Base-by-base conservation (phyloP, 2,113 vertebrate genomes). In the Atractosteus spatula region DNA sequence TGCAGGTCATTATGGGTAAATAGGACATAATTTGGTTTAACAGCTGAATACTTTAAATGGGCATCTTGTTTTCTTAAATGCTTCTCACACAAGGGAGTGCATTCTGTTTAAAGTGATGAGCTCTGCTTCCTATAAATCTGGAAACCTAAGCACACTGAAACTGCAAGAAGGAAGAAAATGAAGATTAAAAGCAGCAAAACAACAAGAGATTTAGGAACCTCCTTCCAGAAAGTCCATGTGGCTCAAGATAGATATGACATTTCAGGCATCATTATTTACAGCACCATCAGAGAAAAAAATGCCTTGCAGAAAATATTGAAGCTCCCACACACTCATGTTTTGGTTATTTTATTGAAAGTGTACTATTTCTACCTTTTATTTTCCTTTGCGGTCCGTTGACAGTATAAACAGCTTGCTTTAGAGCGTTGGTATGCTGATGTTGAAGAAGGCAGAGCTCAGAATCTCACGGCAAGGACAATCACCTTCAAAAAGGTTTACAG, bases 401-500 rank as follows among this genome's bases (percentile, higher is more conserved):
- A 29, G 29, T 29, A 29, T 29, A 29, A 29, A 29, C 29, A 1
- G 29, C 29, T 29, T 29, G 29, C 29, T 29, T 29, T 29, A 29
- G 29, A 1, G 29, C 1, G 1, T 29, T 29, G 29, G 29, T 29
- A 29, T 29, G 29, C 29, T 29, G 59, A 3, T 71, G 64, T 70
- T 55, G 45, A 51, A 72, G 70, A 70, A 51, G 69, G 73, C 41
- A 71, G 29, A 29, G 51, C 64, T 69, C 68, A 68, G 57, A 47
- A 47, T 74, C 77, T 77, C 65, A 73, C 69, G 55, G 62, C 45
- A 69, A 71, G 65, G 5, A 51, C 47, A 51, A 51, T 51, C 71
- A 66, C 67, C 70, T 74, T 71, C 63, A 72, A 16, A 70, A 75
- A 73, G 51, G 62, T 84, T 81, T 76, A 82, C 79, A 71, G 79